Evolutionary conservation across 92 coral and sea anemone species (phyloP), one percentile per base, ranked within the genome.

Genomic region (Actinernus sp.): DNA sequence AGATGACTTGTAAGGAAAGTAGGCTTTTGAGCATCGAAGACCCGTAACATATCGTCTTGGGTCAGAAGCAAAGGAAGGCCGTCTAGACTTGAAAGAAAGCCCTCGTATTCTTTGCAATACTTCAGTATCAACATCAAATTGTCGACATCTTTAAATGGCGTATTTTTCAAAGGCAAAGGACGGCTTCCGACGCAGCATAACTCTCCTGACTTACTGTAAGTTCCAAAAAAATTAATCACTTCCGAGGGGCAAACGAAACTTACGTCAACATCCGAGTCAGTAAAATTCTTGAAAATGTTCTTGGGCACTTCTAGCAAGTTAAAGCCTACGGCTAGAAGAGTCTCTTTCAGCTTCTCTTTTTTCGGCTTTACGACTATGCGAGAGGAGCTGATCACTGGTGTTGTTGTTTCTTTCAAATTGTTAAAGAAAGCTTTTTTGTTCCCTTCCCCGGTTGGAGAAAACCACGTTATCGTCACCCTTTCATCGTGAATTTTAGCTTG

Each of bases 391-490:
- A 6, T 14, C 41, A 14, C 14, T 34, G 41, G 6, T n/a, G n/a
- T n/a, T n/a, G n/a, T n/a, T n/a, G n/a, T n/a, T n/a, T n/a, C n/a
- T n/a, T n/a, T n/a, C 26, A 82, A 65, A 41, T 64, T 79, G 45
- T 54, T 58, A 30, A 81, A 87, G 61, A 87, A 87, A 3, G 93
- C 93, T 46, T 57, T 48, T 36, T 55, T 49, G 23, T 23, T 34
- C 19, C 88, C 88, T 26, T 55, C 31, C 0, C 84, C 92, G 11
- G 84, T 86, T 16, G 84, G 88, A 13, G 92, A 79, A 41, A 80
- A 78, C 92, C 92, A 86, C 7, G 37, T 46, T 14, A 86, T 40
- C 10, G 53, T 31, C 7, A 48, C 64, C 1, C 1, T 4, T 1
- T 27, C 21, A 27, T 41, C 14, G 41, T 34, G 41, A 6, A 6